Percentiles rank a stretch among this genome's conserved stretches.
Conservation (phyloP, 2,797 vertebrate species). For the Crenichthys baileyi region DNA sequence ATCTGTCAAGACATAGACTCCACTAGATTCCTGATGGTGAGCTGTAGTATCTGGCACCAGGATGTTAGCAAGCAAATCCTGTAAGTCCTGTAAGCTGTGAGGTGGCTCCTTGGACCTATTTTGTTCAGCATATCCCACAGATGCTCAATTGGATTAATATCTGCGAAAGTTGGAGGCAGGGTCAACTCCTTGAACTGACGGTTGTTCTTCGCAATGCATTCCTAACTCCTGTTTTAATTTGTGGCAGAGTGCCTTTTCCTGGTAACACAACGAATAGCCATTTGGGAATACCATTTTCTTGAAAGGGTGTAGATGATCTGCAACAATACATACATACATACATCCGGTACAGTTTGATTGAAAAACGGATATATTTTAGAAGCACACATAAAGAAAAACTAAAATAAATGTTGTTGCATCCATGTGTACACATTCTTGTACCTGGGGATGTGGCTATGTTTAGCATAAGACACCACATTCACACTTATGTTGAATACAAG, state of each 20-base stretch:
- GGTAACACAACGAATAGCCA: neutral
- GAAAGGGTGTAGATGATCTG: neutral
- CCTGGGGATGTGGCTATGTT: neutral
- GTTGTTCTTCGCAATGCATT: neutral
- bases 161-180: neutral
- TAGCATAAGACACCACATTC: neutral
- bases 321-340: neutral
- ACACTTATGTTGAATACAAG: too few species aligned
- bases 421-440: neutral
- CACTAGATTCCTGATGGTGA: neutral
- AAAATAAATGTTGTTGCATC: neutral
- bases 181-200: too few species aligned
- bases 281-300: neutral
- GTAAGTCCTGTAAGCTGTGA: neutral
- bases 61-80: slow-evolving; percentile 6
- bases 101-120: neutral
- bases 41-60: slow-evolving; percentile 6
- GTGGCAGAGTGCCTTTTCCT: neutral
- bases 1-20: neutral
- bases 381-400: neutral
- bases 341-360: neutral
- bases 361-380: neutral
- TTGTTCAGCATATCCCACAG: neutral
- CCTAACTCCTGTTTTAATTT: neutral
- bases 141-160: neutral